Evolutionary conservation across 2,888 invertebrate genomes (phyloP).

Genomic region (Drosophila atripex): DNA sequence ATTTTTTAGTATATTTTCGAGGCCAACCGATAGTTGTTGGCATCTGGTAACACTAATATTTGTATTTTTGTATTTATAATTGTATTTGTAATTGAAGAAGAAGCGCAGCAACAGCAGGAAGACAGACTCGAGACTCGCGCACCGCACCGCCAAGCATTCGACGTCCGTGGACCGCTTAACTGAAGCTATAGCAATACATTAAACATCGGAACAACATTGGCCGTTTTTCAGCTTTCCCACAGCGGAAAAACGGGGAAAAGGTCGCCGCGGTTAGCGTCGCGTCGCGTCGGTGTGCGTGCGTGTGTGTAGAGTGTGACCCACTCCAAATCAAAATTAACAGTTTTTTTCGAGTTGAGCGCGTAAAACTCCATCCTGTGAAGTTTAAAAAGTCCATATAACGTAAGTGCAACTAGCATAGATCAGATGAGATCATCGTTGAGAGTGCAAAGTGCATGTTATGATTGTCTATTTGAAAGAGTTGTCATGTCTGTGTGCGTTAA

Average conservation of each 20-base stretch:
- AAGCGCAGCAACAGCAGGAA: conserved; percentile 4
- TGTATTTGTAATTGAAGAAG: conserved; percentile 1
- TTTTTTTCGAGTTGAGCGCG: conserved; percentile 10
- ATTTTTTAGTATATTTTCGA: too few relatives aligned
- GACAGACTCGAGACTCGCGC: conserved; percentile 28
- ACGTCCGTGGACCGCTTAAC: conserved; percentile 1
- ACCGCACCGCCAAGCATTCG: conserved; percentile 14
- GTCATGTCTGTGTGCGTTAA: conserved; percentile 1
- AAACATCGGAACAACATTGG: not conserved
- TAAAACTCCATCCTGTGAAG: not conserved
- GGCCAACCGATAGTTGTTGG: too few relatives aligned
- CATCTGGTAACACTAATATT: not conserved
- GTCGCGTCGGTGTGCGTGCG: conserved; percentile 15
- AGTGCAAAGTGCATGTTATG: conserved; percentile 11
- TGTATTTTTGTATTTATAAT: not conserved
- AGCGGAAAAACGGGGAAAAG: conserved; percentile 13
- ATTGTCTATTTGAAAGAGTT: too few relatives aligned
- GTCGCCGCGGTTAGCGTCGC: conserved; percentile 15
- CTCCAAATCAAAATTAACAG: conserved; percentile 21
- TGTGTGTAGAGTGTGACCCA: not conserved
- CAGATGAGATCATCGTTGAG: not conserved
- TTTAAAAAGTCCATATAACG: not conserved
- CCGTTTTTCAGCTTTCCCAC: not conserved
- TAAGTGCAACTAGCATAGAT: conserved; percentile 3
- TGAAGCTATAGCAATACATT: not conserved